Evolutionary conservation across 2,113 vertebrate species (phyloP).

Genomic region (Atlantisia rogersi): DNA sequence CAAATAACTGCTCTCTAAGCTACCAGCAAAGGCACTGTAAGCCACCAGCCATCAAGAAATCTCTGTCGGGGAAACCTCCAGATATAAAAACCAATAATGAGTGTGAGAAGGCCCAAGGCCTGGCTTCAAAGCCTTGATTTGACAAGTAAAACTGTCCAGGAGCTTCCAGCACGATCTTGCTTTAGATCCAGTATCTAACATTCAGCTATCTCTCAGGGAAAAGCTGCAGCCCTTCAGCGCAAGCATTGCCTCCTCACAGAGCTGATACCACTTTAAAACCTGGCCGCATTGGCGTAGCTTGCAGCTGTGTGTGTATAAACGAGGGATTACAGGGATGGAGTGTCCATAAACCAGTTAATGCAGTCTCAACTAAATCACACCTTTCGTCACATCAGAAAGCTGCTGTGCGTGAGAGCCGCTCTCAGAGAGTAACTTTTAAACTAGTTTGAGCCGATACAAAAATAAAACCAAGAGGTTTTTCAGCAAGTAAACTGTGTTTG

Average conservation of each 20-base stretch:
- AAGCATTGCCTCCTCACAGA: not conserved
- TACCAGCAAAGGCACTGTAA: not conserved
- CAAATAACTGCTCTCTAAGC: not conserved
- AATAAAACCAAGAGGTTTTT: not conserved
- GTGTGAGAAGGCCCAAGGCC: not conserved
- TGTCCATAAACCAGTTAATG: not conserved
- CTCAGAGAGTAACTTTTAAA: not conserved
- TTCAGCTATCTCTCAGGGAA: not conserved
- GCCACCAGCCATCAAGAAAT: not conserved
- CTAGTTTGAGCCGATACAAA: not conserved
- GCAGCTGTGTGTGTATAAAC: not conserved
- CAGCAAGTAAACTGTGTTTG: conserved; percentile 12
- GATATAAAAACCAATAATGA: not conserved
- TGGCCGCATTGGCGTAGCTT: rapidly evolving
- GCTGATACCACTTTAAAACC: not conserved
- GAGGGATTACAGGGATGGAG: conserved; percentile 25
- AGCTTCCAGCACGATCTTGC: not conserved
- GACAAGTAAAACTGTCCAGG: not conserved
- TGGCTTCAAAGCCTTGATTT: not conserved
- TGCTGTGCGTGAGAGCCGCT: not conserved
- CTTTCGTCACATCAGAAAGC: conserved; percentile 28
- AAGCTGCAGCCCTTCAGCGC: not conserved
- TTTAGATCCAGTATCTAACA: not conserved
- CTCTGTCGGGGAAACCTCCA: not conserved
- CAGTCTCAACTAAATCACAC: conserved; percentile 24